Evolutionary conservation across 2,797 vertebrate genomes (phyloP), one percentile per base, ranked within the genome.

Genomic region (Silurus lanzhouensis): DNA sequence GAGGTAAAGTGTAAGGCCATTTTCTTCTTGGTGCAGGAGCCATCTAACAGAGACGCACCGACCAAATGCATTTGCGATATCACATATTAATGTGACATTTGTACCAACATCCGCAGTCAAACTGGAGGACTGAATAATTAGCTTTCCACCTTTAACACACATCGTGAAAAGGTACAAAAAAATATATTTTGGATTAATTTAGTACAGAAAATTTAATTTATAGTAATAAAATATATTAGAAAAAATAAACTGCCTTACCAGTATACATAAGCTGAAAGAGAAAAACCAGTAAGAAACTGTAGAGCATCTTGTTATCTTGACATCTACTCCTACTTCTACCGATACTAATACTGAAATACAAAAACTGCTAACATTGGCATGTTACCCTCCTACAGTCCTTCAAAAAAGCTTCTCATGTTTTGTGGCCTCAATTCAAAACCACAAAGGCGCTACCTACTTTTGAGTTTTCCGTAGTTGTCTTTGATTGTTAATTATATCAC

Each of bases 111-210:
- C 64, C 66, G 61, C 83, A 70, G 55, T 80, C 67, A 80, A 5
- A 85, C 66, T 85, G 57, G 84, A 61, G 19, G 76, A 81, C 77
- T 85, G 77, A 22, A 74, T 57, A 22, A 85, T 19, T 57, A 85
- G 57, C 20, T 8, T 71, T 8, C 60, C 38, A 10, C 38, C 77
- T 64, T 17, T 63, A 64, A 79, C 57, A 17, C 22, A 79, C 22
- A 63, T 44, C 14, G 61, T 2, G 5, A 61, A 61, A 44, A 77
- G 0, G 17, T 3, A 52, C 55, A 75, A 52, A 1, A 1, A 55
- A n/a, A n/a, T n/a, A 25, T 2, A 74, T 13, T 19, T 76, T 58
- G 5, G 15, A 77, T 31, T 31, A 4, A n/a, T 74, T 74, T n/a
- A n/a, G 12, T 20, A 22, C 58, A 57, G 52, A 58, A 20, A 38